A percentile compares a stretch with the other conserved stretches of the same genome.
Conservation (phyloP, 2,113 vertebrate genomes). For the Pelodiscus sinensis region DNA sequence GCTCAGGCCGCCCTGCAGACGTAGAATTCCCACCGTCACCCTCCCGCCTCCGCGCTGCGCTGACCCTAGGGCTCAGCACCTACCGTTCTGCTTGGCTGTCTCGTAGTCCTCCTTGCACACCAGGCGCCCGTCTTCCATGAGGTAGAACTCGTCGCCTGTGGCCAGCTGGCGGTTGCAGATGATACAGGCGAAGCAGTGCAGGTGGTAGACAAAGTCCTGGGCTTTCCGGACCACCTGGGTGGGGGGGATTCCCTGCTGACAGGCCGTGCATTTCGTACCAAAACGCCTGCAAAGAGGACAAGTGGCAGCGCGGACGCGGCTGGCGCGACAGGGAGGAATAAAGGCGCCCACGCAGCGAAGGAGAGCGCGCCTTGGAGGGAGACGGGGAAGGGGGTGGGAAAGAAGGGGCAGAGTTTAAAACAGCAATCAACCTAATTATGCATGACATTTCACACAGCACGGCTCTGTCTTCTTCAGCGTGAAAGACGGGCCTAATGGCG, state of each 20-base stretch:
- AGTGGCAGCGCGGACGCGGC: neutral
- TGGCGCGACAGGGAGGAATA: neutral
- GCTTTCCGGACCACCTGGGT: constrained; percentile 98
- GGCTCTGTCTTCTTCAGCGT: constrained; percentile 79
- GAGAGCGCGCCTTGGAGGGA: neutral
- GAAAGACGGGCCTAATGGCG: constrained; percentile 79
- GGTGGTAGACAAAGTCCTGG: constrained; percentile 98
- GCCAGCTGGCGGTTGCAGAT: constrained; percentile 98
- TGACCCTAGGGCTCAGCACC: neutral
- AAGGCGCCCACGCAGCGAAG: neutral
- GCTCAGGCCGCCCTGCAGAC: neutral
- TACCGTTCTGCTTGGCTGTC: constrained; percentile 98
- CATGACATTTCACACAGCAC: constrained; percentile 78
- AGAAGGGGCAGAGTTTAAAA: constrained; percentile 77
- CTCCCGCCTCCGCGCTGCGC: neutral
- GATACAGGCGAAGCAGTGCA: constrained; percentile 97
- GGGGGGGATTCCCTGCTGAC: constrained; percentile 98
- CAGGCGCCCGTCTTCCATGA: constrained; percentile 97
- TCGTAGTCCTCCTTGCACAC: constrained; percentile 99
- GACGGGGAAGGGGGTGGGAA: neutral
- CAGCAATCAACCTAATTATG: constrained; percentile 80
- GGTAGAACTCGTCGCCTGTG: constrained; percentile 98
- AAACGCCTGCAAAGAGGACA: constrained; percentile 86
- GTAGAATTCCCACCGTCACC: neutral
- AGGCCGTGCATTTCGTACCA: constrained; percentile 98